Evolutionary conservation across 23 tunicate species (phyloP).

Genomic region (Diplosoma virens): DNA sequence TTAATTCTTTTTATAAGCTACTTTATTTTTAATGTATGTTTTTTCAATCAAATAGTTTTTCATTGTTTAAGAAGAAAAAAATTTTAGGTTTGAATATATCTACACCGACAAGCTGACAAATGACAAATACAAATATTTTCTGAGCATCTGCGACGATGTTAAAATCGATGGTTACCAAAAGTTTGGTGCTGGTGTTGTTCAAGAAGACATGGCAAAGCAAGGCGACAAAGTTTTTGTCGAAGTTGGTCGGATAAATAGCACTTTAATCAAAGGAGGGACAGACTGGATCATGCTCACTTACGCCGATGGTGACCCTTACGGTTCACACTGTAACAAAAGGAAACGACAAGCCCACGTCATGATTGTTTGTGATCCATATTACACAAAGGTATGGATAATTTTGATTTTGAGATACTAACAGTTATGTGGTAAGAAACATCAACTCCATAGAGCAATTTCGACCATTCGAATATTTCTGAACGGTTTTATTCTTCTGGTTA

Average conservation of each 20-base stretch:
- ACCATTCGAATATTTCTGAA: no score
- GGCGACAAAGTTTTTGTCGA: neutral
- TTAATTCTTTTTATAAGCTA: no score
- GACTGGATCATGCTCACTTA: conserved; percentile 89
- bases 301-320: conserved; percentile 46
- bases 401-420: no score
- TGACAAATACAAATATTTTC: neutral
- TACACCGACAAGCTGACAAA: no score
- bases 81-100: no score
- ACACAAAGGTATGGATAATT: conserved; percentile 20
- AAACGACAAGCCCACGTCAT: conserved; percentile 74
- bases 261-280: conserved; percentile 61
- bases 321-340: conserved; percentile 32
- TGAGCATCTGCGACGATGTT: conserved; percentile 11
- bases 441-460: no score
- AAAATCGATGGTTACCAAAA: neutral
- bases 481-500: no score
- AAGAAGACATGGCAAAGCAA: neutral
- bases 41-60: no score
- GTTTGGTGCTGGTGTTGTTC: conserved; percentile 29
- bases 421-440: no score
- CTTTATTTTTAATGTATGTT: no score
- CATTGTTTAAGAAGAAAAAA: no score
- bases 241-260: conserved; percentile 46
- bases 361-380: conserved; percentile 62